Base-by-base conservation (phyloP, 2,888 invertebrate genomes). In the Melanargia galathea region DNA sequence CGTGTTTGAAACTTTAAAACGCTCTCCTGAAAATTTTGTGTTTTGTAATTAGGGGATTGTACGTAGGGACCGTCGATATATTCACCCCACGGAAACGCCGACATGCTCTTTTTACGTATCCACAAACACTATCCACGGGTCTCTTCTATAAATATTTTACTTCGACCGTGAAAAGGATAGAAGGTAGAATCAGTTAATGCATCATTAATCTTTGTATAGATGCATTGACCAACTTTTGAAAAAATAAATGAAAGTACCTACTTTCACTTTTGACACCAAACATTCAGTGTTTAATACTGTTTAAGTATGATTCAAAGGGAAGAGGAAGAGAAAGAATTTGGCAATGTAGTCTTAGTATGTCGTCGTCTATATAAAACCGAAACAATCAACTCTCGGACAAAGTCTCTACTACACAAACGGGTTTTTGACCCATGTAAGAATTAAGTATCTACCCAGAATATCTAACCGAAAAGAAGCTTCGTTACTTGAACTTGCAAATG, bases 151-250 rank as follows among this genome's bases (percentile, higher is more conserved):
- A 80, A 79, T 80, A 78, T 75, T 79, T 75, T 68, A 77, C 71
- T 40, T 68, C 76, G 73, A 76, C 78, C 79, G 76, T 79, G 78
- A 75, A 77, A 77, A 76, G 78, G 70, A 70, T 77, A 75, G 75
- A 73, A 74, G 69, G 67, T 66, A 73, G 76, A 72, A 76, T 74
- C 78, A 79, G 78, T 79, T 81, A 78, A 80, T 78, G 76, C 75
- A 69, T 74, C 74, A 75, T 83, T 81, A 80, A 79, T 80, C 79
- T 80, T 77, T 77, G 74, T 72, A 66, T 73, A 57, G 61, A 57
- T 58, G 65, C 60, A 71, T 52, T 63, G 63, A 60, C 63, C 68
- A 63, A 70, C 67, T 70, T 68, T 62, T 62, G 62, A 71, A 64
- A 66, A 62, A 65, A 63, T 59, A 58, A 68, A 63, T 64, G 68